A percentile compares a stretch with the other conserved stretches of the same genome.
Evolutionary conservation across 2,888 invertebrate genomes (phyloP).

Genomic region (Melangyna quadrimaculata): DNA sequence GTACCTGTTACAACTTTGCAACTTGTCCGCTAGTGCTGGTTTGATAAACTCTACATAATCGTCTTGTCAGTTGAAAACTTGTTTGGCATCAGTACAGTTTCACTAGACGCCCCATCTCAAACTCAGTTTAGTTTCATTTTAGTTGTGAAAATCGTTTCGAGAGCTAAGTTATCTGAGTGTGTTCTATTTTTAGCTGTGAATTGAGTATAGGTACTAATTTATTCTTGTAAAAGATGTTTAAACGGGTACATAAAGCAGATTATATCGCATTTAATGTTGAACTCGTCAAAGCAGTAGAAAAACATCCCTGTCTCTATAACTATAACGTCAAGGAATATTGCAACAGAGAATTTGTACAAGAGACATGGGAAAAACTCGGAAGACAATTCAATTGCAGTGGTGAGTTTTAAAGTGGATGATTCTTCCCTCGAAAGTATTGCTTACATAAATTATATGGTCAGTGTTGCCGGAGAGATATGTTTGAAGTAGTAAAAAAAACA

Average conservation of each 20-base stretch:
- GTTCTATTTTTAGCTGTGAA: background rate
- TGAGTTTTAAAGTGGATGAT: background rate
- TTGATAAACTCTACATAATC: conserved; percentile 15
- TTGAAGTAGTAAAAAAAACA: too few species aligned
- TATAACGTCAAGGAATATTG: background rate
- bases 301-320: conserved; percentile 7
- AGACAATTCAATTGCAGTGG: background rate
- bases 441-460: too few species aligned
- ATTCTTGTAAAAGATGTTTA: background rate
- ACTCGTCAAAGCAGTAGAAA: conserved; percentile 8
- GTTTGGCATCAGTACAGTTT: background rate
- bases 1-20: background rate
- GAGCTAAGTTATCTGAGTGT: background rate
- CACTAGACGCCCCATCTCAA: background rate
- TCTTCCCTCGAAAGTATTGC: too few species aligned
- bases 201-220: background rate
- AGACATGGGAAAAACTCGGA: background rate
- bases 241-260: background rate
- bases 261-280: conserved; percentile 4
- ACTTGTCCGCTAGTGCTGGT: conserved; percentile 6
- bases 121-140: background rate
- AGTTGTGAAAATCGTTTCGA: background rate
- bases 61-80: conserved; percentile 9
- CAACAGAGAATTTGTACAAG: background rate
- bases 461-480: too few species aligned